A percentile compares a stretch with the other conserved stretches of the same genome.
phyloP scores from a whole-genome alignment of 2,888 invertebrate species.

The Coenonympha glycerion region DNA sequence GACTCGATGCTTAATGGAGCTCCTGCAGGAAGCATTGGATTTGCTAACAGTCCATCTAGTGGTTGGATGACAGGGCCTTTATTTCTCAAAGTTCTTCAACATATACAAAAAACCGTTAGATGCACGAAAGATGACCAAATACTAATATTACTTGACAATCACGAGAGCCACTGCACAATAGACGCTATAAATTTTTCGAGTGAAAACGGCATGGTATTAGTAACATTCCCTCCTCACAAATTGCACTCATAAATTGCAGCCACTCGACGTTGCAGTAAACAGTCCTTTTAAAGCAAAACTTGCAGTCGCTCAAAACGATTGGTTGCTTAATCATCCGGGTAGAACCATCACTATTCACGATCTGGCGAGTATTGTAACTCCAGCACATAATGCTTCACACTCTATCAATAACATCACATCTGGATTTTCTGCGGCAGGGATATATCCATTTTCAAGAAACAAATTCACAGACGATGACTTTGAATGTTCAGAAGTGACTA shows the following conservation, averaged over 20 bases:
- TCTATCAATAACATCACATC: slow-evolving; percentile 9
- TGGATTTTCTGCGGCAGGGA: slow-evolving; percentile 12
- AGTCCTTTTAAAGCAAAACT: slow-evolving; percentile 21
- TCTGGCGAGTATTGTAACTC: slow-evolving; percentile 22
- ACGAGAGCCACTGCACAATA: slow-evolving; percentile 23
- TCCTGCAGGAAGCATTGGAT: slow-evolving; percentile 31
- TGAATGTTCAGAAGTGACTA: slow-evolving; percentile 15
- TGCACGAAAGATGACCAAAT: slow-evolving; percentile 27
- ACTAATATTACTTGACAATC: slow-evolving; percentile 23
- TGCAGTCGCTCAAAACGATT: slow-evolving; percentile 23
- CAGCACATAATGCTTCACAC: too few relatives aligned
- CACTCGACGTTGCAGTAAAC: slow-evolving; percentile 24
- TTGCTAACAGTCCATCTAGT: too few relatives aligned
- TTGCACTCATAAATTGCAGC: slow-evolving; percentile 24
- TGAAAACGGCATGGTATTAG: too few relatives aligned
- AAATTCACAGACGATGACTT: slow-evolving; percentile 13
- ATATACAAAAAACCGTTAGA: slow-evolving; percentile 23
- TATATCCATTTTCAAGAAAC: slow-evolving; percentile 11
- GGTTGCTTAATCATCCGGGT: slow-evolving; percentile 21
- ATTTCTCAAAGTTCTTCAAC: slow-evolving; percentile 33
- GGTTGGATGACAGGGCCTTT: slow-evolving; percentile 37
- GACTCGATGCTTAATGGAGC: slow-evolving; percentile 27
- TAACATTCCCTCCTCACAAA: too few relatives aligned
- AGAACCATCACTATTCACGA: slow-evolving; percentile 25
- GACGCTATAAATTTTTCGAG: slow-evolving; percentile 26